Conservation (phyloP, 1,140 invertebrate species). For the Brachionus manjavacas region DNA sequence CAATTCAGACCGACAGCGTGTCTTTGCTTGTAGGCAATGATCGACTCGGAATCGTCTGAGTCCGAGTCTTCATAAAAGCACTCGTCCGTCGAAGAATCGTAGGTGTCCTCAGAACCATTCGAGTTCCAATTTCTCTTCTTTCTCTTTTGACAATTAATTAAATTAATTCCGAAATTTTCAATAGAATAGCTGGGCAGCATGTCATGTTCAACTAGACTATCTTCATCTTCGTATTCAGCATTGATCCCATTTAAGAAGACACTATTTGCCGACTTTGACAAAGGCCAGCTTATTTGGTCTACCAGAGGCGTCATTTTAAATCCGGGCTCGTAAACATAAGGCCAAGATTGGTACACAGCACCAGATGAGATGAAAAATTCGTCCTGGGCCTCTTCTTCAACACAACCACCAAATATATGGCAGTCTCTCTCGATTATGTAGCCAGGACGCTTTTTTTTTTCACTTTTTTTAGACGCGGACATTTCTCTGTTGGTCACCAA, state of each 20-base stretch:
- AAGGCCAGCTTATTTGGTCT: not conserved
- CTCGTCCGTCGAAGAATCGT: not conserved
- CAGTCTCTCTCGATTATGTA: constrained; percentile 39
- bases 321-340: constrained; percentile 30
- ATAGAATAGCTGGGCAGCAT: not conserved
- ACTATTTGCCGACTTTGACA: constrained; percentile 8
- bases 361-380: constrained; percentile 38
- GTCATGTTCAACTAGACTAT: not conserved
- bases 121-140: constrained; percentile 9
- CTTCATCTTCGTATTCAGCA: not conserved
- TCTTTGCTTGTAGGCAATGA: constrained; percentile 23
- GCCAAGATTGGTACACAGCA: constrained; percentile 38
- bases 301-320: not conserved
- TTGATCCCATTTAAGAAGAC: not conserved
- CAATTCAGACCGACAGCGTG: constrained; percentile 24
- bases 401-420: constrained; percentile 30
- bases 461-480: not conserved
- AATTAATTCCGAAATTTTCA: constrained; percentile 22
- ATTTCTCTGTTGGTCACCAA: not conserved
- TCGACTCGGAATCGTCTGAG: constrained; percentile 23
- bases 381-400: constrained; percentile 35
- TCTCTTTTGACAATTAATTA: not conserved
- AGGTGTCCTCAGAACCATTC: not conserved
- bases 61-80: constrained; percentile 25
- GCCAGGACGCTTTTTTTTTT: not conserved